Percentiles rank a stretch among this genome's conserved stretches.
These are phyloP conservation scores for Taxidea taxus DNA, from an alignment of 2,113 vertebrate species.

Conservation along the genomic window DNA sequence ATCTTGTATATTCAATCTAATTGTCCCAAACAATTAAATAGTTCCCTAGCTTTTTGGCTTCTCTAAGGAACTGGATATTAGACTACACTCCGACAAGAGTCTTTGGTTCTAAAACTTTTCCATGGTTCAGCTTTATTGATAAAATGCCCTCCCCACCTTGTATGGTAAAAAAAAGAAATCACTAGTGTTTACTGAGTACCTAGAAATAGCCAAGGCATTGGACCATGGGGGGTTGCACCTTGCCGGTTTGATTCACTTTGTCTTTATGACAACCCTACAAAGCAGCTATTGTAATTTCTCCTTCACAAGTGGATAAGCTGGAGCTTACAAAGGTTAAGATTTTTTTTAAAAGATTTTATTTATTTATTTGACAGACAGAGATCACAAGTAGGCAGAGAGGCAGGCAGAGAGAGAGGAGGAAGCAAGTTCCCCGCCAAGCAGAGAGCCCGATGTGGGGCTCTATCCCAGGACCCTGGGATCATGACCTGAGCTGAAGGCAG, in stretches of 20 bases:
- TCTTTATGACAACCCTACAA: background rate
- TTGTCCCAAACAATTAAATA: background rate
- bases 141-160: background rate
- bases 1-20: background rate
- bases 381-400: no score
- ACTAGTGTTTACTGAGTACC: background rate
- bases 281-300: background rate
- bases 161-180: background rate
- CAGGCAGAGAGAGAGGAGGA: no score
- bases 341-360: background rate
- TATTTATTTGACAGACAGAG: no score
- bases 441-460: no score
- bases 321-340: background rate
- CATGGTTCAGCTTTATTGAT: background rate
- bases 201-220: background rate
- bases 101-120: background rate
- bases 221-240: background rate
- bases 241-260: background rate
- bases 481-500: no score
- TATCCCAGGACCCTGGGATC: no score
- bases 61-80: background rate
- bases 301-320: background rate
- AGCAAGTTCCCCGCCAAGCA: no score
- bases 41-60: background rate
- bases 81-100: background rate